phyloP scores from a whole-genome alignment of 2,888 invertebrate genomes.

The Pantelozetes paolii region DNA sequence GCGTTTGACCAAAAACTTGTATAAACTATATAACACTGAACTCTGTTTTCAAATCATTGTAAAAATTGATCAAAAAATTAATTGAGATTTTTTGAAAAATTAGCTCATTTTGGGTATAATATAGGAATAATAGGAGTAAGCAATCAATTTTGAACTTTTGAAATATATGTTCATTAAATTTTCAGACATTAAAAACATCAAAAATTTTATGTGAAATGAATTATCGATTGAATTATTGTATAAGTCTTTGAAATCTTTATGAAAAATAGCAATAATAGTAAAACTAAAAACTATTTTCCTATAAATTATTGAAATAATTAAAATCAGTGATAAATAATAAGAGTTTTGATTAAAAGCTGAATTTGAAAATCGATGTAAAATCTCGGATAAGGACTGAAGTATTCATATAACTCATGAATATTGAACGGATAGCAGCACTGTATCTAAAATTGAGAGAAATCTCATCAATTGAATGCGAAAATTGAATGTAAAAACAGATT shows the following conservation, averaged over 20 bases:
- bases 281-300: neutral
- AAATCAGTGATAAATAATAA: too few relatives aligned
- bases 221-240: conserved; percentile 10
- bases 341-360: too few relatives aligned
- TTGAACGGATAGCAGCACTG: conserved; percentile 12
- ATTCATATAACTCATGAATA: neutral
- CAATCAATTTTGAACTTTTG: neutral
- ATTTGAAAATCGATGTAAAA: too few relatives aligned
- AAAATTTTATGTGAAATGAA: neutral
- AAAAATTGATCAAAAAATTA: neutral
- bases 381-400: too few relatives aligned
- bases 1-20: neutral
- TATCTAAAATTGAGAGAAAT: neutral
- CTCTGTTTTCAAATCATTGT: too few relatives aligned
- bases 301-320: neutral
- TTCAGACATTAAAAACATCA: neutral
- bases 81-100: conserved; percentile 21
- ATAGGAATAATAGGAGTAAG: neutral
- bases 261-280: too few relatives aligned
- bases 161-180: conserved; percentile 13
- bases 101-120: neutral
- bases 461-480: neutral
- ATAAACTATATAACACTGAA: too few relatives aligned
- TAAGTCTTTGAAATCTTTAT: too few relatives aligned
- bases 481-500: too few relatives aligned